Conservation (phyloP, 2,888 invertebrate genomes). For the Ornithoptera alexandrae region DNA sequence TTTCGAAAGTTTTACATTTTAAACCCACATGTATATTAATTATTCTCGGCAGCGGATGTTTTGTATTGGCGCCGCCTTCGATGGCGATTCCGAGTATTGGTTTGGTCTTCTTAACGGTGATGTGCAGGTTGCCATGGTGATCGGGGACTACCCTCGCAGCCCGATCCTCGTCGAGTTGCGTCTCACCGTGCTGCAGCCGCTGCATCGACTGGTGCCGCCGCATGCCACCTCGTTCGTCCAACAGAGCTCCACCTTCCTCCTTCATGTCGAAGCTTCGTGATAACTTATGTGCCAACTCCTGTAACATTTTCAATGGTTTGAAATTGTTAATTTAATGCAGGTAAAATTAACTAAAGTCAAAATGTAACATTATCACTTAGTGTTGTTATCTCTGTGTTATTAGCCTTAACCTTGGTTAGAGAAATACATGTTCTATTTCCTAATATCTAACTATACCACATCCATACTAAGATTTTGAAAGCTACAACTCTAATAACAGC, state of each 20-base stretch:
- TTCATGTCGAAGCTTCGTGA: conserved; percentile 94
- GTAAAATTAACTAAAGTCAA: background rate
- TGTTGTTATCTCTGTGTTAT: conserved; percentile 24
- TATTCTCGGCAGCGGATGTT: conserved; percentile 95
- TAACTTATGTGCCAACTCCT: conserved; percentile 93
- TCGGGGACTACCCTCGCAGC: conserved; percentile 87
- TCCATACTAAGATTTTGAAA: conserved; percentile 66
- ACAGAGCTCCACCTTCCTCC: conserved; percentile 87
- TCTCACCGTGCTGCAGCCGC: conserved; percentile 82
- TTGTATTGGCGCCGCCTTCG: conserved; percentile 97
- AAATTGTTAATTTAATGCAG: background rate
- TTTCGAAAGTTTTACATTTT: conserved; percentile 22
- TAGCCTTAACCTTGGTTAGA: conserved; percentile 12
- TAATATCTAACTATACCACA: conserved; percentile 67
- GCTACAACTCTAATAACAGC: conserved; percentile 73
- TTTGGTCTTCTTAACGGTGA: conserved; percentile 95
- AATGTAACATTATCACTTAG: conserved; percentile 2
- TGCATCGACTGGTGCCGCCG: conserved; percentile 89
- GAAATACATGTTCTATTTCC: conserved; percentile 40
- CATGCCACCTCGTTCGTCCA: conserved; percentile 83
- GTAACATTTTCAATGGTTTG: conserved; percentile 37
- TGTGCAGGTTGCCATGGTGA: conserved; percentile 92
- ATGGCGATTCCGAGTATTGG: conserved; percentile 97
- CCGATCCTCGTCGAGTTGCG: conserved; percentile 71
- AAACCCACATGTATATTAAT: conserved; percentile 95